phyloP scores from a whole-genome alignment of 2,888 invertebrate genomes.

The Schizaphis graminum region DNA sequence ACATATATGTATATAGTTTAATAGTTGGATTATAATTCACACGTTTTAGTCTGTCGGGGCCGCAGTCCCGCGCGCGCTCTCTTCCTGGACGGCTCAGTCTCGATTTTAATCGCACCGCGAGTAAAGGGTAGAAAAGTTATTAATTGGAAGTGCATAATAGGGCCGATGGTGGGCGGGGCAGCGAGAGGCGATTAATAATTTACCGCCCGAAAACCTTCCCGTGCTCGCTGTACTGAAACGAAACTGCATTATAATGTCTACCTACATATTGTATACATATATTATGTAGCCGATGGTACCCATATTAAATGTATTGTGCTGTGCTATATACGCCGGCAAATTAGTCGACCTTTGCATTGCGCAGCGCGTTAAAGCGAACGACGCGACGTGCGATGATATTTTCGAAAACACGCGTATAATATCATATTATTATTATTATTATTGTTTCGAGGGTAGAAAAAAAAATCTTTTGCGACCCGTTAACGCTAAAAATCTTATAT shows the following conservation, averaged over 20 bases:
- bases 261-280: background rate
- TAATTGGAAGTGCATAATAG: conserved; percentile 36
- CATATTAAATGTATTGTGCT: background rate
- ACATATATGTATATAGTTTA: too few species aligned
- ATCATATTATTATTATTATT: too few species aligned
- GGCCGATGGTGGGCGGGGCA: background rate
- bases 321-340: background rate
- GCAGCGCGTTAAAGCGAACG: background rate
- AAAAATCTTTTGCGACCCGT: background rate
- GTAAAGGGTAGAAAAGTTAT: conserved; percentile 56
- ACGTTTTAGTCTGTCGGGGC: background rate
- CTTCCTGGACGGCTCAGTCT: background rate
- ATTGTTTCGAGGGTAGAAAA: background rate
- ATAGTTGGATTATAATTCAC: background rate
- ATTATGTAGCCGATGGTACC: background rate
- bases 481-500: background rate
- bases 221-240: conserved; percentile 41
- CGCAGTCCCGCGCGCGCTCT: background rate
- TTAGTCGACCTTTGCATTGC: background rate
- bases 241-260: background rate
- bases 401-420: background rate
- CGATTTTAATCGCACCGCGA: background rate
- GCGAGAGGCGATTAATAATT: conserved; percentile 42
- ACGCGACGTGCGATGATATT: background rate
- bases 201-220: conserved; percentile 37